These are phyloP conservation scores for Trogon surrucura DNA, from an alignment of 2,113 vertebrate genomes.

Conservation along the genomic window DNA sequence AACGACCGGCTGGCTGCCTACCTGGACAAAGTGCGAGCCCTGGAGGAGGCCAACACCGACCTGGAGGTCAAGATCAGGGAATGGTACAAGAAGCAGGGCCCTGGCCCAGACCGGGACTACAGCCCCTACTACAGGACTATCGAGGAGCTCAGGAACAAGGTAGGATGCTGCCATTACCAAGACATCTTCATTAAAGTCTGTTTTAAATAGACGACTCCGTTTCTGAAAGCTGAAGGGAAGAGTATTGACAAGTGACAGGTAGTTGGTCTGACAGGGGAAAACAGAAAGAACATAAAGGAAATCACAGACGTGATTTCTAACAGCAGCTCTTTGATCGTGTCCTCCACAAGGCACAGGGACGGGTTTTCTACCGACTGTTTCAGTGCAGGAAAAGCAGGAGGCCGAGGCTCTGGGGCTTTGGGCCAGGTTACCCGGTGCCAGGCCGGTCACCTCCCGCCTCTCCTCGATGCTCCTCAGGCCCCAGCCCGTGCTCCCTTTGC, in stretches of 20 bases:
- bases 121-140: slow-evolving; percentile 89
- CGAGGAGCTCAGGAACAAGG: slow-evolving; percentile 87
- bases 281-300: background rate
- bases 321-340: background rate
- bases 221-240: background rate
- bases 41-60: slow-evolving; percentile 77
- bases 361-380: background rate
- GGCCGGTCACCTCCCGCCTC: background rate
- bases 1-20: slow-evolving; percentile 80
- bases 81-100: slow-evolving; percentile 75
- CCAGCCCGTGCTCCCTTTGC: background rate
- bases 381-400: background rate
- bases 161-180: slow-evolving; percentile 14
- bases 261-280: background rate
- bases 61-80: slow-evolving; percentile 80
- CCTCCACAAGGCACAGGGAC: background rate
- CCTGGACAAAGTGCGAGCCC: slow-evolving; percentile 80
- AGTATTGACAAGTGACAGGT: background rate
- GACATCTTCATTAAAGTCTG: background rate
- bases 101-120: slow-evolving; percentile 82
- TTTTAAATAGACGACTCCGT: background rate
- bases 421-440: background rate
- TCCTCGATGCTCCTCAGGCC: background rate
- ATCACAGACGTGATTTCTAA: background rate
- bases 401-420: background rate